Evolutionary conservation across 2,797 vertebrate species (phyloP).

Genomic region (Poeciliopsis infans): DNA sequence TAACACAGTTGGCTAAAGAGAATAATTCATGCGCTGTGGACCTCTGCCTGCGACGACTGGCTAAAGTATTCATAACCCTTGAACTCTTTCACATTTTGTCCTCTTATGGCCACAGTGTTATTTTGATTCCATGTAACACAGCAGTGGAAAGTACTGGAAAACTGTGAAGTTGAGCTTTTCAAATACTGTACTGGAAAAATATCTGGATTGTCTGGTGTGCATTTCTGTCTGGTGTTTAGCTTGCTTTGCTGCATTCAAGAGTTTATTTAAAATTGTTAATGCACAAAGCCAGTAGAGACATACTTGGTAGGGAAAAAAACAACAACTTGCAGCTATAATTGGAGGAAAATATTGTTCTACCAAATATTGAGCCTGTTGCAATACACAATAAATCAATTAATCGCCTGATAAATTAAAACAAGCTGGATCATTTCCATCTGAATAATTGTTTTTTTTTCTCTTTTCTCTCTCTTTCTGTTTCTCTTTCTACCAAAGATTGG

Average conservation of each 20-base stretch:
- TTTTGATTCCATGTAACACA: neutral
- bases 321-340: neutral
- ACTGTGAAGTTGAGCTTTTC: neutral
- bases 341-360: neutral
- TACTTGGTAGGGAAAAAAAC: neutral
- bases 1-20: neutral
- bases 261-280: neutral
- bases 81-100: neutral
- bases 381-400: no score
- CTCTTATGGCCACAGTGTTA: neutral
- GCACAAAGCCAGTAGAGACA: neutral
- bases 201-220: neutral
- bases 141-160: neutral
- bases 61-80: neutral
- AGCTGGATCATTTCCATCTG: no score
- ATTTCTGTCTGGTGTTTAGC: neutral
- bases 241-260: neutral
- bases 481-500: no score
- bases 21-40: neutral
- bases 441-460: no score
- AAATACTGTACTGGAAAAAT: neutral
- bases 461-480: no score
- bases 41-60: neutral
- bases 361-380: neutral
- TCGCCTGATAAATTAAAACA: no score